Evolutionary conservation across 2,797 vertebrate species (phyloP).

Genomic region (Aselliscus stoliczkanus): DNA sequence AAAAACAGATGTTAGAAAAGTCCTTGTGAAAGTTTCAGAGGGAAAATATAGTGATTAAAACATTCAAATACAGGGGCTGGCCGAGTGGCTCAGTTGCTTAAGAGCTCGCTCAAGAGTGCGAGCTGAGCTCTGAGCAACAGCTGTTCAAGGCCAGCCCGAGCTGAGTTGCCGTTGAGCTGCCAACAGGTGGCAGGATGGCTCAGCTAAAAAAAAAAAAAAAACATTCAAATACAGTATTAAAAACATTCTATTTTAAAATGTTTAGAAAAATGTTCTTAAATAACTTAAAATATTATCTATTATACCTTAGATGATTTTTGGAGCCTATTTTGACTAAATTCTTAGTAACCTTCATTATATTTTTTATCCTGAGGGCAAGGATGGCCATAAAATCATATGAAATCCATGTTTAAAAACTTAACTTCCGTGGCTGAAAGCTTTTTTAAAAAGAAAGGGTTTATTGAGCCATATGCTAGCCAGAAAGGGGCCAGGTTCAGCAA

Average conservation of each 20-base stretch:
- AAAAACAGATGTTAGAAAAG: slow-evolving; percentile 6
- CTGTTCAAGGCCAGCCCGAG: too few relatives aligned
- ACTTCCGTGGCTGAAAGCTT: not conserved
- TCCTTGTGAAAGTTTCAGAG: not conserved
- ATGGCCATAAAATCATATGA: slow-evolving; percentile 16
- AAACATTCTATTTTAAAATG: not conserved
- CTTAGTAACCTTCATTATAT: not conserved
- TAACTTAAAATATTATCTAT: not conserved
- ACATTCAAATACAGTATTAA: not conserved
- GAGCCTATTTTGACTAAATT: slow-evolving; percentile 14
- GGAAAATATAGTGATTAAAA: not conserved
- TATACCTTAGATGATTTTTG: not conserved
- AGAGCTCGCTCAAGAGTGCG: too few relatives aligned
- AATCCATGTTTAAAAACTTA: not conserved
- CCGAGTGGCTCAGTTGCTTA: too few relatives aligned
- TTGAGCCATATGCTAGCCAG: not conserved
- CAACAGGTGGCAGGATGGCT: too few relatives aligned
- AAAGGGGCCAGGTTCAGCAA: not conserved
- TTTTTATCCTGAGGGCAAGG: not conserved
- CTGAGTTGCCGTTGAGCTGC: too few relatives aligned
- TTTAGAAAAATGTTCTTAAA: slow-evolving; percentile 23
- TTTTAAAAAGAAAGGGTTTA: not conserved
- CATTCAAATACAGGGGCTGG: not conserved
- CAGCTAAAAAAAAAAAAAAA: too few relatives aligned
- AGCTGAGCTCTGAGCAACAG: too few relatives aligned